Percentiles rank a stretch among this genome's conserved stretches.
Conservation (phyloP, 2,113 vertebrate species). For the Beaufortia kweichowensis region DNA sequence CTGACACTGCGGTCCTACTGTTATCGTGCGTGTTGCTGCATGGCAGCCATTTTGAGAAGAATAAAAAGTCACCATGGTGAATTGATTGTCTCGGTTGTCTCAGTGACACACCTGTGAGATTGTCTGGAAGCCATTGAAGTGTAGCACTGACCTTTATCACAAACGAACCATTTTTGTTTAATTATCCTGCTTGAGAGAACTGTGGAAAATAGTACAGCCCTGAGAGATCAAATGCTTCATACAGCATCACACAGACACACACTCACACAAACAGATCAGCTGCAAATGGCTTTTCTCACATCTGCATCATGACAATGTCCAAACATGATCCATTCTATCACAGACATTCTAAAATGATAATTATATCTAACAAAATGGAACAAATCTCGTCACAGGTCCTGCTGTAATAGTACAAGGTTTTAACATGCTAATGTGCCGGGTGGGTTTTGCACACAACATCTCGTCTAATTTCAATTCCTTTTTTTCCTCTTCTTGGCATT, state of each 20-base stretch:
- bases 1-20: conserved; percentile 57
- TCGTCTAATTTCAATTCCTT: conserved; percentile 64
- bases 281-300: conserved; percentile 52
- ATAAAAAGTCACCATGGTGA: conserved; percentile 38
- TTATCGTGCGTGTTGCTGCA: conserved; percentile 59
- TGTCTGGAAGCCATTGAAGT: conserved; percentile 64
- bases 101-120: conserved; percentile 47
- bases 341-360: conserved; percentile 45
- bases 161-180: conserved; percentile 75
- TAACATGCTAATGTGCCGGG: conserved; percentile 54
- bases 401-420: conserved; percentile 36
- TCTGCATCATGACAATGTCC: conserved; percentile 51
- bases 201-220: conserved; percentile 58
- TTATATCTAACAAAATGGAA: conserved; percentile 35
- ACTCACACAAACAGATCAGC: conserved; percentile 52
- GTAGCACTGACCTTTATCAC: conserved; percentile 69
- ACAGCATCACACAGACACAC: conserved; percentile 4
- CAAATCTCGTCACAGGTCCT: conserved; percentile 55
- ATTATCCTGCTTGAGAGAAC: conserved; percentile 67
- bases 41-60: conserved; percentile 39
- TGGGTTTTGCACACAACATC: conserved; percentile 39
- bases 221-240: neutral
- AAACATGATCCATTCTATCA: conserved; percentile 43
- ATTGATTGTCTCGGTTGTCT: conserved; percentile 45
- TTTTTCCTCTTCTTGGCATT: conserved; percentile 55